Evolutionary conservation across 1,140 invertebrate species (phyloP).

Genomic region (Drosophila tani): DNA sequence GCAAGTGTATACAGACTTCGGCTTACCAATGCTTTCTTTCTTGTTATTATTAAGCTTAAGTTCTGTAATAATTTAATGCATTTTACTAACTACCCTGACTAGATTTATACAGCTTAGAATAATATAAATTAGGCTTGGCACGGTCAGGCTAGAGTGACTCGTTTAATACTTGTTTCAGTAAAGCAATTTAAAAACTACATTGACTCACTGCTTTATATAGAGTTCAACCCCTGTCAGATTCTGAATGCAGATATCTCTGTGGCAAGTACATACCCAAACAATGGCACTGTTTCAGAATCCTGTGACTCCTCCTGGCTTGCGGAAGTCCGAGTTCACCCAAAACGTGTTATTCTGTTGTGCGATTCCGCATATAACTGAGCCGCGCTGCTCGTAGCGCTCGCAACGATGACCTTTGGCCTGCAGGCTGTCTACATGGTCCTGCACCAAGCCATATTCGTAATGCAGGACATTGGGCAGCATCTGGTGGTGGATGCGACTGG

Average conservation of each 20-base stretch:
- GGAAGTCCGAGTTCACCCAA: constrained; percentile 92
- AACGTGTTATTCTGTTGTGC: constrained; percentile 87
- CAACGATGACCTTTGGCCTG: constrained; percentile 89
- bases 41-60: background rate
- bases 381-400: constrained; percentile 87
- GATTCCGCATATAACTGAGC: constrained; percentile 91
- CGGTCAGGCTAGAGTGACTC: constrained; percentile 1
- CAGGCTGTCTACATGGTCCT: constrained; percentile 89
- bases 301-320: constrained; percentile 92
- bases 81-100: background rate
- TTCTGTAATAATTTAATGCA: background rate
- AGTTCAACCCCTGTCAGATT: too few species aligned
- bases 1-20: too few species aligned
- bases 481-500: constrained; percentile 96
- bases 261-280: background rate
- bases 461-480: constrained; percentile 93
- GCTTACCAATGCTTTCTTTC: too few species aligned
- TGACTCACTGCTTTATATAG: too few species aligned
- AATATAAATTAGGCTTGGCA: background rate
- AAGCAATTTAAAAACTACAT: background rate
- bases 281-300: constrained; percentile 86
- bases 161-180: background rate
- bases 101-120: background rate
- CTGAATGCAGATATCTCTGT: background rate
- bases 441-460: constrained; percentile 88